Conservation (phyloP, 2,888 invertebrate genomes). For the Julus scandinavius region DNA sequence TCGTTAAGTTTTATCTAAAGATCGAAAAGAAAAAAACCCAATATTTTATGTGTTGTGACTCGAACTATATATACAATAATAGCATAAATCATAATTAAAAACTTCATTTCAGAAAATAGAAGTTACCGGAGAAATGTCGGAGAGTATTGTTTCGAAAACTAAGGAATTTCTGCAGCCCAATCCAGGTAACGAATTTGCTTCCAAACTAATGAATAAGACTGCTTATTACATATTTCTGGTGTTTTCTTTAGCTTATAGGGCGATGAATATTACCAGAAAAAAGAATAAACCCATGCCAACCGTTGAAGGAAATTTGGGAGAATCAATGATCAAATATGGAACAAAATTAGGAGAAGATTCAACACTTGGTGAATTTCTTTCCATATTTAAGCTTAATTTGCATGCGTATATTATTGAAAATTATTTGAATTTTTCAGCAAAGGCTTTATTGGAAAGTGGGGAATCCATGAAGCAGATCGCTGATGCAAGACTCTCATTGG, state of each 20-base stretch:
- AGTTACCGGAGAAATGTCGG: constrained; percentile 95
- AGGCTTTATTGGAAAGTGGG: constrained; percentile 93
- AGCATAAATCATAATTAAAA: neutral
- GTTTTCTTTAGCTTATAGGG: constrained; percentile 67
- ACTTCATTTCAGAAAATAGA: constrained; percentile 86
- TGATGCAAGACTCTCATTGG: constrained; percentile 97
- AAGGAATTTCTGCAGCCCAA: constrained; percentile 99
- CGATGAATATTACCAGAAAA: constrained; percentile 69
- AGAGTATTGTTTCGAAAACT: constrained; percentile 95
- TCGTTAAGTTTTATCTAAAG: too few species aligned
- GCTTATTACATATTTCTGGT: neutral
- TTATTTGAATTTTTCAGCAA: constrained; percentile 71
- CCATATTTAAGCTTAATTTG: neutral
- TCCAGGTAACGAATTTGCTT: constrained; percentile 73
- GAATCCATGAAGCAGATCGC: constrained; percentile 98
- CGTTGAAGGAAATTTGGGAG: constrained; percentile 96
- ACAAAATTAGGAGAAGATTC: constrained; percentile 96
- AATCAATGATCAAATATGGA: constrained; percentile 95
- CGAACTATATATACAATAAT: too few species aligned
- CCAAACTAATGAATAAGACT: neutral
- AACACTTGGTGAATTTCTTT: constrained; percentile 77
- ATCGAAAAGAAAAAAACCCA: too few species aligned
- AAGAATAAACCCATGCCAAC: constrained; percentile 99
- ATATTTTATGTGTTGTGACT: too few species aligned
- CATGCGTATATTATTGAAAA: neutral